phyloP scores from a whole-genome alignment of 2,113 vertebrate species.

The Ictidomys tridecemlineatus region DNA sequence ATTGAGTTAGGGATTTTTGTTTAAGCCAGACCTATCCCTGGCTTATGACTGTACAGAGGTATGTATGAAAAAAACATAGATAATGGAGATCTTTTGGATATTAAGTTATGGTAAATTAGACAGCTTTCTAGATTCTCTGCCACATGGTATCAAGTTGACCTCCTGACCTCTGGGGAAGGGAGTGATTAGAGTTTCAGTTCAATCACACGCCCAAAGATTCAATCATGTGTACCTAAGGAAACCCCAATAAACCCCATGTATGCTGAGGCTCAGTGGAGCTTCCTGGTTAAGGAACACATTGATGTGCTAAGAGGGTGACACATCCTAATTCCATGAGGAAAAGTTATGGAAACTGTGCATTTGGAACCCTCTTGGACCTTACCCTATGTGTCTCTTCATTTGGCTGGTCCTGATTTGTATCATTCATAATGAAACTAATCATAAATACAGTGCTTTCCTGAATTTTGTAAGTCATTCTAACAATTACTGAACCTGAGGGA shows the following conservation, averaged over 20 bases:
- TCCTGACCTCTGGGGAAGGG: background rate
- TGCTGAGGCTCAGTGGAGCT: background rate
- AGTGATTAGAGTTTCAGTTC: background rate
- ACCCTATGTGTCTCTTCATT: background rate
- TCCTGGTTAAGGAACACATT: background rate
- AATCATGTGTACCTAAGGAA: background rate
- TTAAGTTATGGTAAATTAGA: background rate
- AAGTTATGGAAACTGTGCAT: background rate
- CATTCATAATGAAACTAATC: background rate
- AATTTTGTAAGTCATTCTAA: background rate
- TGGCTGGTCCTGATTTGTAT: background rate
- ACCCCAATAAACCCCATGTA: background rate
- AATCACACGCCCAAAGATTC: background rate
- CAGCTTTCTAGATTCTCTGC: background rate
- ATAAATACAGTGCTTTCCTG: background rate
- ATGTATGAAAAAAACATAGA: background rate
- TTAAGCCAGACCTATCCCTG: background rate
- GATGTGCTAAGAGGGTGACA: background rate
- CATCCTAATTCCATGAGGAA: background rate
- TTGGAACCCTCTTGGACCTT: background rate
- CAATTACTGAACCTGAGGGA: background rate
- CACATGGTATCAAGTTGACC: background rate
- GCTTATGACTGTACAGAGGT: background rate
- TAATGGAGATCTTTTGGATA: background rate
- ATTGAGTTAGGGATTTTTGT: background rate